Evolutionary conservation across 2,797 vertebrate genomes (phyloP).

Genomic region (Hybognathus amarus): DNA sequence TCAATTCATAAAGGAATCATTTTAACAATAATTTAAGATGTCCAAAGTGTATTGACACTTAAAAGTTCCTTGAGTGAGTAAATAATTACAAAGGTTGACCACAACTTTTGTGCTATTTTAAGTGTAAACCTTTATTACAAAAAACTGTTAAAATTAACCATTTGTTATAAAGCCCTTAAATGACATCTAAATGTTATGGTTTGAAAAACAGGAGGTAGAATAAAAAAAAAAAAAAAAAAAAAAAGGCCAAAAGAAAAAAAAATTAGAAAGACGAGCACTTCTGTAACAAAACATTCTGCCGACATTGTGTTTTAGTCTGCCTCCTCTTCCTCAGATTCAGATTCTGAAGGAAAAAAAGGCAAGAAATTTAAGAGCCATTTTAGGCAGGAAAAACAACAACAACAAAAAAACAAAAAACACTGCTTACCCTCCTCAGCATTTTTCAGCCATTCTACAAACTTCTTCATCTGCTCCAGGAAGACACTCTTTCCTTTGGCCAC

Average conservation of each 20-base stretch:
- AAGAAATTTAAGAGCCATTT: neutral
- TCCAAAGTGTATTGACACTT: constrained; percentile 44
- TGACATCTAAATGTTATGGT: constrained; percentile 83
- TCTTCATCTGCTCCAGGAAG: constrained; percentile 98
- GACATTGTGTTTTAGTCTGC: constrained; percentile 84
- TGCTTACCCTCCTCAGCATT: constrained; percentile 92
- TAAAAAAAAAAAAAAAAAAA: constrained; percentile 78
- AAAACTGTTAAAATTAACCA: constrained; percentile 79
- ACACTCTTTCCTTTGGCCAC: constrained; percentile 92
- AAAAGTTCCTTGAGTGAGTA: constrained; percentile 39
- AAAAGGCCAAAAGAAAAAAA: constrained; percentile 47
- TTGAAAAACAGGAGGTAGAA: constrained; percentile 89
- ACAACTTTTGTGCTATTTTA: constrained; percentile 56
- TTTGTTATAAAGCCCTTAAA: constrained; percentile 83
- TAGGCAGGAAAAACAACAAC: neutral
- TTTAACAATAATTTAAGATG: constrained; percentile 52
- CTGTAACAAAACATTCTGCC: constrained; percentile 84
- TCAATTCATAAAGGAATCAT: constrained; percentile 41
- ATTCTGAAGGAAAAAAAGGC: constrained; percentile 79
- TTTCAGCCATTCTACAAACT: constrained; percentile 97
- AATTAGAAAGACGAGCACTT: constrained; percentile 78
- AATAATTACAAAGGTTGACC: constrained; percentile 48
- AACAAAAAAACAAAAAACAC: neutral
- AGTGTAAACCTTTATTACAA: constrained; percentile 77
- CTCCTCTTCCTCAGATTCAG: constrained; percentile 95